Evolutionary conservation across 2,888 invertebrate genomes (phyloP), one percentile per base, ranked within the genome.

Genomic region (Macropis europaea): DNA sequence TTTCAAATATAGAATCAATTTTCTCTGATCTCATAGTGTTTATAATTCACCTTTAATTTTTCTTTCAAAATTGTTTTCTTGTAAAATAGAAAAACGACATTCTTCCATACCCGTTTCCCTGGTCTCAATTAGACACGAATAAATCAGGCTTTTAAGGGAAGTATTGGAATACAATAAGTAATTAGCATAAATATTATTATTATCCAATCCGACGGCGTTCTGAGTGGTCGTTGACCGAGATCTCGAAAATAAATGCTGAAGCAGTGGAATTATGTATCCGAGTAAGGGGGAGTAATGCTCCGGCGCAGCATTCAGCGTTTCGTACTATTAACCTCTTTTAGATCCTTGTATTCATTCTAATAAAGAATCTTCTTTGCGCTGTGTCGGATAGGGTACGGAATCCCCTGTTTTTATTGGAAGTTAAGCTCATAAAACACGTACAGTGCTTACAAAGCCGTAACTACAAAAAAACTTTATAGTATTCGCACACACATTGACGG

Each of bases 281-380:
- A 48, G 9, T n/a, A 15, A 28, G 13, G 36, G 42, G 40, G 48
- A 59, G 47, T 60, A 67, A 68, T 36, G 68, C 53, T 26, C 53
- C 22, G 43, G 30, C 60, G 22, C 17, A 24, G 38, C 30, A 50
- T 53, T 70, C 70, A 59, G 4, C 34, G 34, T 34, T 60, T 50
- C 54, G 42, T 68, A 45, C 70, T 71, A 61, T 68, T 71, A 61
- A 68, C 60, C 70, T 68, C 54, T 54, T 67, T 67, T 36, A 59
- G 42, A 17, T 45, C 26, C 36, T 36, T 43, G 42, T 32, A 48
- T 68, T 71, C 68, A n/a, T 38, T 38, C 54, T 50, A 38, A 45
- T 48, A 50, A 70, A 68, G 34, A 36, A 32, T 30, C 34, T 59
- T 42, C 28, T 34, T 22, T 48, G 11, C 9, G 43, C 30, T 26